Evolutionary conservation across 2,888 invertebrate genomes (phyloP), one percentile per base, ranked within the genome.

Genomic region (Seira ritae): DNA sequence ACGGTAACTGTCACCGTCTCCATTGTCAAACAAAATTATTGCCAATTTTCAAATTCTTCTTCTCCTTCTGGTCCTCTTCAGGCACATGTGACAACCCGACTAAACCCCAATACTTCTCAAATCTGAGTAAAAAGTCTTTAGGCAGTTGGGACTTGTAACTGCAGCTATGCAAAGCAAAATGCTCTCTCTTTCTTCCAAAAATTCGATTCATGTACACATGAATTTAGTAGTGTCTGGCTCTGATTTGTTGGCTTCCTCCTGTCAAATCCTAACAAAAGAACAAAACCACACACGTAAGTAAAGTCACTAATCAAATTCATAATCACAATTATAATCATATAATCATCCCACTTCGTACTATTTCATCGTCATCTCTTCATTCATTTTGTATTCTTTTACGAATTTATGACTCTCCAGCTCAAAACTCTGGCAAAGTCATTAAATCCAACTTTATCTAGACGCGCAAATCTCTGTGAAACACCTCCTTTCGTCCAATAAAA

Each of bases 1-100:
- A 76, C 75, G 3, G 75, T 75, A 10, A 76, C 67, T 0, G 81
- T 81, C 0, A 71, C 72, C 3, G 81, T 81, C 42, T 81, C 81
- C 76, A 76, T 81, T 60, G 31, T 60, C n/a, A 17, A n/a, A 62
- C 20, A 20, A n/a, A 62, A 10, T 10, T 4, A 17, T 62, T 17
- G 20, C 20, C 62, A 62, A 62, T 10, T 10, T n/a, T 62, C 20
- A 4, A 62, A n/a, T 10, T 4, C 17, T 62, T 6, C n/a, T 62
- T 42, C 42, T 42, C 42, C 12, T 6, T 8, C 42, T 12, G 6
- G 12, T 8, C 42, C 12, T 8, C 6, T 42, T 42, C 12, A 8
- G 42, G 6, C 42, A 42, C 42, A 8, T 42, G 42, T 8, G 42
- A 42, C 42, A 8, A 6, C 42, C 6, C 6, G 42, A 42, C 42